Evolutionary conservation across 2,888 invertebrate genomes (phyloP).

Genomic region (Cephalotes varians): DNA sequence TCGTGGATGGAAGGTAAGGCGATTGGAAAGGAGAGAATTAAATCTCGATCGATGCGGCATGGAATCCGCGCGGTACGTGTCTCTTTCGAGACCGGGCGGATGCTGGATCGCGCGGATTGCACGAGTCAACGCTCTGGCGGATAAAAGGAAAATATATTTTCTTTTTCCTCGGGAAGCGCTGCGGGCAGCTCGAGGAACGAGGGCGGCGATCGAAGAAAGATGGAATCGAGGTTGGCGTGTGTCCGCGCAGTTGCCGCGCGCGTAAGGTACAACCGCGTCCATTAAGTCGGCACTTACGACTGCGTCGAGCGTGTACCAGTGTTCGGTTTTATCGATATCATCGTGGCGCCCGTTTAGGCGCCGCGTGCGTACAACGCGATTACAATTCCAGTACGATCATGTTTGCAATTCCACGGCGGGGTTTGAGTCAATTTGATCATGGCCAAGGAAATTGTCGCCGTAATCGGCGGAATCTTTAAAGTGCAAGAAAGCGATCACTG

Average conservation of each 20-base stretch:
- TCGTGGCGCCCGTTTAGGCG: conserved; percentile 44
- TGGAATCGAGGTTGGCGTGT: conserved; percentile 38
- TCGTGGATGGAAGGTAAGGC: neutral
- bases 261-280: conserved; percentile 41
- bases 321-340: conserved; percentile 56
- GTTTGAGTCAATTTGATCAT: conserved; percentile 43
- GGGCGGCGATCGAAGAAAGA: conserved; percentile 5
- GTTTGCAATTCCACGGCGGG: conserved; percentile 32
- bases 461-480: neutral
- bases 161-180: neutral
- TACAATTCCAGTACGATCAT: conserved; percentile 43
- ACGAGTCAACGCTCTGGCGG: neutral
- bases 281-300: conserved; percentile 56
- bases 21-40: neutral
- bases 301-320: conserved; percentile 46
- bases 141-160: neutral
- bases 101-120: neutral
- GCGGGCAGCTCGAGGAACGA: neutral
- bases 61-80: neutral
- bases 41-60: conserved; percentile 2
- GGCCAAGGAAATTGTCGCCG: conserved; percentile 32
- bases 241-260: conserved; percentile 29
- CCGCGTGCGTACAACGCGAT: conserved; percentile 46
- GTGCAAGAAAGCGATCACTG: neutral
- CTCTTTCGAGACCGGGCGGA: neutral